These are phyloP conservation scores for Drosophila mayaguana DNA, from an alignment of 2,888 invertebrate species.

Conservation along the genomic window DNA sequence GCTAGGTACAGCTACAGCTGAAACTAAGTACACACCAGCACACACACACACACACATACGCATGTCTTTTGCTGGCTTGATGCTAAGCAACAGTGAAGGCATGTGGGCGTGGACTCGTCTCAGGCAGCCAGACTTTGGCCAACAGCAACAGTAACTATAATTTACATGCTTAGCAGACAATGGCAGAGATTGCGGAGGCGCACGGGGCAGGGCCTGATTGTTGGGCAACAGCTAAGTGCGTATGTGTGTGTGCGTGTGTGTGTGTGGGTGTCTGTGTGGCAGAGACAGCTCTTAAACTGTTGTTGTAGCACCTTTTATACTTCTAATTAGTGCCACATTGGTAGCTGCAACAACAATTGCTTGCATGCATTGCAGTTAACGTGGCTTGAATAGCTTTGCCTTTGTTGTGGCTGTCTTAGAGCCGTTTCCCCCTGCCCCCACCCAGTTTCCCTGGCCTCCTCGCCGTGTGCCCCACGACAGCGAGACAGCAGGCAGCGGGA, in stretches of 20 bases:
- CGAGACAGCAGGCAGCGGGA: conserved; percentile 30
- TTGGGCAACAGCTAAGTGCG: neutral
- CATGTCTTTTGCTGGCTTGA: conserved; percentile 3
- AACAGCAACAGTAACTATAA: conserved; percentile 53
- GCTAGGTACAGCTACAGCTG: conserved; percentile 2
- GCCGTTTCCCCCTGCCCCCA: neutral
- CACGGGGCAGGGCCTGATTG: neutral
- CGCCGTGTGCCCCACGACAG: neutral
- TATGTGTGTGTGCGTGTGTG: neutral
- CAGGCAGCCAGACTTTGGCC: conserved; percentile 46
- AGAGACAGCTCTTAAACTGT: conserved; percentile 59
- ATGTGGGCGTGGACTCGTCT: conserved; percentile 48
- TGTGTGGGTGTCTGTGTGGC: neutral
- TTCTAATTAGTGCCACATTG: conserved; percentile 80
- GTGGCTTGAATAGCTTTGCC: conserved; percentile 43
- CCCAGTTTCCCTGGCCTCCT: too few species aligned
- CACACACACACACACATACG: neutral
- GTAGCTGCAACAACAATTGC: conserved; percentile 48
- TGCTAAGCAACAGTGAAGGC: conserved; percentile 20
- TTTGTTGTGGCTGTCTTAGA: conserved; percentile 66
- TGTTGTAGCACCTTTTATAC: conserved; percentile 77
- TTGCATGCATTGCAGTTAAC: conserved; percentile 66
- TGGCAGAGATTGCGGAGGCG: conserved; percentile 27
- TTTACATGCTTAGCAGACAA: conserved; percentile 73
- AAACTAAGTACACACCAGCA: conserved; percentile 18